Evolutionary conservation across 2,113 vertebrate genomes (phyloP).

Genomic region (Syrmaticus mikado): DNA sequence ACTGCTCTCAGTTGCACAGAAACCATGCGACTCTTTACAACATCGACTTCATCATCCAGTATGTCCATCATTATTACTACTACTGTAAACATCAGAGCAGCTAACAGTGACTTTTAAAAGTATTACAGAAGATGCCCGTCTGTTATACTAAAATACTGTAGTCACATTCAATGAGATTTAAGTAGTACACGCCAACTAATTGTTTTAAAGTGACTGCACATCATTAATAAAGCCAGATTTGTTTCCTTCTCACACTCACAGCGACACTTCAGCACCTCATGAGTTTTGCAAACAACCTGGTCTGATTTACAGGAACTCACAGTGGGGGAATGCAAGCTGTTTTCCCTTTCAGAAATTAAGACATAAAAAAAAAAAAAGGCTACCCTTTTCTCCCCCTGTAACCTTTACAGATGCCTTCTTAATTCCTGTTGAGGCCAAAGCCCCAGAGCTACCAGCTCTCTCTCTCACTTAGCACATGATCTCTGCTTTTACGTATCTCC

Average conservation of each 20-base stretch:
- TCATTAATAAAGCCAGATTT: background rate
- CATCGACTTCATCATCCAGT: background rate
- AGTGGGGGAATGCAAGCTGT: background rate
- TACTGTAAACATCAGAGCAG: slow-evolving; percentile 7
- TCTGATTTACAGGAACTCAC: background rate
- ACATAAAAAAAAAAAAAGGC: too few relatives aligned
- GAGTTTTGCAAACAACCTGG: background rate
- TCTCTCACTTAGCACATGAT: background rate
- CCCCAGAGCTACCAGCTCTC: background rate
- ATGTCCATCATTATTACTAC: background rate
- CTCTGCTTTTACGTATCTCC: background rate
- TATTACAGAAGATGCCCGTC: background rate
- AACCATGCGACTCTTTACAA: background rate
- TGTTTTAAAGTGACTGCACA: background rate
- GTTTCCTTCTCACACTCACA: background rate
- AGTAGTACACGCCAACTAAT: background rate
- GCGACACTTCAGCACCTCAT: background rate
- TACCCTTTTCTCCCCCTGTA: background rate
- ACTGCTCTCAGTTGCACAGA: slow-evolving; percentile 22
- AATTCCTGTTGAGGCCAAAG: background rate
- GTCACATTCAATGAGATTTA: background rate
- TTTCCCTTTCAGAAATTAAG: background rate
- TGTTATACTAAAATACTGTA: background rate
- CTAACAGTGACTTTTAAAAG: background rate
- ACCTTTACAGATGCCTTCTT: background rate